These are phyloP conservation scores for Standfussiana lucernea DNA, from an alignment of 2,888 invertebrate species.

Conservation along the genomic window DNA sequence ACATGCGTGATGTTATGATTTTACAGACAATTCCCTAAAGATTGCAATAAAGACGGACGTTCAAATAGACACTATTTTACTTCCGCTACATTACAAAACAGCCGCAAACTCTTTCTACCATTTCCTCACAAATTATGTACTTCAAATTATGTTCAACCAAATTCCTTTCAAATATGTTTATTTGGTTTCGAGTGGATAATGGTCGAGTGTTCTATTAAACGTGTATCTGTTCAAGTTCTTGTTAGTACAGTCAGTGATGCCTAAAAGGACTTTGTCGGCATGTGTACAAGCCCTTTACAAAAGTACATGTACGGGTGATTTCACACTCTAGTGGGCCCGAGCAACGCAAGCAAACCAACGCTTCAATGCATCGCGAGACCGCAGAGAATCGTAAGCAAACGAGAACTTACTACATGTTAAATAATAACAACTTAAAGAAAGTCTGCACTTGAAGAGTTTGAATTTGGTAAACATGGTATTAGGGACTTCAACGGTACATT, in stretches of 20 bases:
- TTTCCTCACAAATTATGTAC: constrained; percentile 51
- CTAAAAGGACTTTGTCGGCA: constrained; percentile 81
- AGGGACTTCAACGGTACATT: background rate
- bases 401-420: constrained; percentile 22
- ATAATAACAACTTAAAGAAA: constrained; percentile 12
- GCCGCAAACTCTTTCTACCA: constrained; percentile 56
- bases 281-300: constrained; percentile 68
- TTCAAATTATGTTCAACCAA: constrained; percentile 46
- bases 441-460: background rate
- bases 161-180: constrained; percentile 48
- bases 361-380: constrained; percentile 81
- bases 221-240: constrained; percentile 65
- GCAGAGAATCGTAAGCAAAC: constrained; percentile 79
- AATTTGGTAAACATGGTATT: background rate
- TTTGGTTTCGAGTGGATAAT: constrained; percentile 75
- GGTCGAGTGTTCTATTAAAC: constrained; percentile 73
- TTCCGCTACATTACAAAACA: constrained; percentile 45
- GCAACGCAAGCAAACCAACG: constrained; percentile 77
- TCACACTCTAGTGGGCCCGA: constrained; percentile 83
- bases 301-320: constrained; percentile 81
- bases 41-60: constrained; percentile 8
- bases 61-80: constrained; percentile 39
- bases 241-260: constrained; percentile 64
- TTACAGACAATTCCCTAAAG: background rate
- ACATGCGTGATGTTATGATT: background rate